Conservation (phyloP, 2,888 invertebrate genomes). For the Leucoma salicis region DNA sequence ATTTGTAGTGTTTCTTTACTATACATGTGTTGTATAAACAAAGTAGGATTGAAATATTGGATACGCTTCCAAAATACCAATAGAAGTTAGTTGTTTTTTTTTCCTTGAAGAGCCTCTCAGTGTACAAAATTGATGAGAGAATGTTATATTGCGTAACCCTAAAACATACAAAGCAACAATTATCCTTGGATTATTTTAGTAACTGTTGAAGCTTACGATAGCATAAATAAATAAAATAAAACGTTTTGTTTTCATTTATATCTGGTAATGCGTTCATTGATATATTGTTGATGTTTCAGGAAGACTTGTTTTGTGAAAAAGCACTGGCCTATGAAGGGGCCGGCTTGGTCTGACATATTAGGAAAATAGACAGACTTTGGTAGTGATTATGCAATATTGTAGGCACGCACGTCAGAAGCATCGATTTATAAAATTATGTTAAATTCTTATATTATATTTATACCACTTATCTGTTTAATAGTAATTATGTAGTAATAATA, state of each 20-base stretch:
- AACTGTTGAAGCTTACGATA: conserved; percentile 42
- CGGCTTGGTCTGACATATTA: conserved; percentile 57
- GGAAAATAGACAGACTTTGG: conserved; percentile 68
- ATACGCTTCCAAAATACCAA: conserved; percentile 12
- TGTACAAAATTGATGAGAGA: conserved; percentile 24
- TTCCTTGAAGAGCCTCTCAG: conserved; percentile 25
- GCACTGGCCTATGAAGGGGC: conserved; percentile 51
- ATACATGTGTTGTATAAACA: conserved; percentile 19
- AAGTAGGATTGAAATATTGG: neutral
- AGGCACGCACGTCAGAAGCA: too few species aligned
- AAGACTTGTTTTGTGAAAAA: conserved; percentile 67
- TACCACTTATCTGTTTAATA: too few species aligned
- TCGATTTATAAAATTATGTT: too few species aligned
- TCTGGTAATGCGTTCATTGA: conserved; percentile 47
- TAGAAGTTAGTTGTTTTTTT: conserved; percentile 13
- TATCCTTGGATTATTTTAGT: conserved; percentile 34
- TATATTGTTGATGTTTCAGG: conserved; percentile 63
- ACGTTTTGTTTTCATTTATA: conserved; percentile 48
- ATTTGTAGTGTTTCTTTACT: conserved; percentile 23
- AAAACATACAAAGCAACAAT: conserved; percentile 27
- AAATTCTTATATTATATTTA: too few species aligned
- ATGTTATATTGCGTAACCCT: conserved; percentile 24
- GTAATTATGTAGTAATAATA: too few species aligned
- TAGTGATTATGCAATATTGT: conserved; percentile 41
- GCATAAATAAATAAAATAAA: conserved; percentile 53